Base-by-base conservation (phyloP, 1,140 invertebrate species). In the Rhyacophila brunnea region DNA sequence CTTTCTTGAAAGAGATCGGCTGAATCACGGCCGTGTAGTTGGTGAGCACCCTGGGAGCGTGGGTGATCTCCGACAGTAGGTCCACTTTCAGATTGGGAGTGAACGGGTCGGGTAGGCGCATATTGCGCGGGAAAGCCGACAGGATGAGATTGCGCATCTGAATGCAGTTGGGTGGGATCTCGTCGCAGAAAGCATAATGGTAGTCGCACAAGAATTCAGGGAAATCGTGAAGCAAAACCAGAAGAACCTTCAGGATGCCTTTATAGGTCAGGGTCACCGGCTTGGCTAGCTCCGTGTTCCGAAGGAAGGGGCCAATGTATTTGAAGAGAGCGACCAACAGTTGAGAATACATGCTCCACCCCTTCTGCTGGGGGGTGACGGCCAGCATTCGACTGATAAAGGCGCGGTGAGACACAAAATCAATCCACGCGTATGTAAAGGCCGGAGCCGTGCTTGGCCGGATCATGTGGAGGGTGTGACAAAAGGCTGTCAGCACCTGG, bases 121-220 rank as follows among this genome's bases (percentile, higher is more conserved):
- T 99, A 66, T 96, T 97, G 34, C 96, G 82, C 10, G 98, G 97
- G 69, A 98, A 99, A 6, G 98, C 97, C 14, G 95, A 97, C 40
- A 99, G 79, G 45, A 99, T 96, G 6, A 99, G 80, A 74, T 99
- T 99, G 35, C 97, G 85, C 93, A 99, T 96, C 75, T 98, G 96
- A 66, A 99, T 96, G 71, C 97, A 99, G 73, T 99, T 99, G 0
- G 96, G 92, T 60, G 97, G 96, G 68, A 99, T 99, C 38, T 95
- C 95, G 77, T 99, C 97, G 74, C 97, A 99, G 76, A 99, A 98
- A n/a, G 93, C 91, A 71, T 98, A 99, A 72, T 99, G 95, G 73
- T 98, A 99, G 70, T 99, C 97, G 71, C 96, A 98, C 17, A 99
- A 81, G 71, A 99, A 98, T 74, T 99, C 98, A 0, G 98, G 98